Base-by-base conservation (phyloP, 2,888 invertebrate genomes). In the Coronaproctus castanopsis region DNA sequence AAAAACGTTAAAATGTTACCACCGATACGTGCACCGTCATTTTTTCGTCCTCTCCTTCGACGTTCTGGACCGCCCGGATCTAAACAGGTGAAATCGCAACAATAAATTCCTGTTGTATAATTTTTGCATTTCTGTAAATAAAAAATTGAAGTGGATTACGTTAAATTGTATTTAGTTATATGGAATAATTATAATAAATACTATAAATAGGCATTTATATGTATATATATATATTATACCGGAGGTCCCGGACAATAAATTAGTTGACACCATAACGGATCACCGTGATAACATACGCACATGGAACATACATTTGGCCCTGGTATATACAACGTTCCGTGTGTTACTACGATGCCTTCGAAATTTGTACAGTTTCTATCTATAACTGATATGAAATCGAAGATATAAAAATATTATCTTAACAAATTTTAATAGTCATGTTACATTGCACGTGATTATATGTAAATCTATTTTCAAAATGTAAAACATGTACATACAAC, bases 81-180 rank as follows among this genome's bases (percentile, higher is more conserved):
- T 66, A 88, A 76, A 72, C 91, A 92, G 69, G 84, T 83, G 73
- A 90, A 91, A 70, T 90, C 86, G 71, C 91, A 91, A 74, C 91
- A 92, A 62, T 85, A 77, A 69, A 83, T 83, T 57, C 87, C 87
- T 57, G 86, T 84, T 57, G 85, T 79, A 72, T 87, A 88, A 69
- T 83, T 83, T 71, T 84, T 83, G 76, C 88, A 89, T 75, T 83
- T 86, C 88, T 88, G 77, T 62, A 68, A 68, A 68, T 19, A 48
- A 2, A n/a, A n/a, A n/a, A n/a, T n/a, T 20, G n/a, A 58, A 50
- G 56, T n/a, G 22, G 20, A 24, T 53, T 10, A 23, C 21, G 21
- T 20, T 57, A n/a, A 50, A 58, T 21, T 56, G 21, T 22, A 36
- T 2, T 19, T 23, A 22, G 22, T 3, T 57, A 18, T 8, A 52